phyloP scores from a whole-genome alignment of 1,140 invertebrate genomes.

The Drosophila cardini region DNA sequence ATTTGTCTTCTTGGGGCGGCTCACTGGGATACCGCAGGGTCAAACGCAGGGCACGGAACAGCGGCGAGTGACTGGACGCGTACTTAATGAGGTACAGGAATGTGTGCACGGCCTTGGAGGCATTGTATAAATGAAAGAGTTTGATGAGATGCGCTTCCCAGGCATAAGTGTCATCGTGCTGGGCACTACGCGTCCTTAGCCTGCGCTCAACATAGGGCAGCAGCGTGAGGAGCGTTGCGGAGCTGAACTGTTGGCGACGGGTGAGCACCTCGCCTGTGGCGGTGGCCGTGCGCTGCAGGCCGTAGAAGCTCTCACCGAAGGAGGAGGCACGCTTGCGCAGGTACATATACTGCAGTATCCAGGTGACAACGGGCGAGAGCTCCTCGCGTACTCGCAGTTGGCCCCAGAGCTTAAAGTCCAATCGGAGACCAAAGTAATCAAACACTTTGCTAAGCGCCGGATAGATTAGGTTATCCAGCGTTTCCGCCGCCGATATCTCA shows the following conservation, averaged over 20 bases:
- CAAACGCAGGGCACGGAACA: slow-evolving; percentile 61
- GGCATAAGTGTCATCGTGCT: slow-evolving; percentile 54
- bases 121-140: slow-evolving; percentile 70
- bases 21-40: slow-evolving; percentile 72
- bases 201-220: slow-evolving; percentile 74
- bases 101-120: slow-evolving; percentile 73
- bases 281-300: slow-evolving; percentile 69
- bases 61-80: slow-evolving; percentile 65
- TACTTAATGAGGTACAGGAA: slow-evolving; percentile 77
- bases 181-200: slow-evolving; percentile 53
- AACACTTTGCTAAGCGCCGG: slow-evolving; percentile 81
- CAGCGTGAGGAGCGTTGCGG: slow-evolving; percentile 67
- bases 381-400: slow-evolving; percentile 64
- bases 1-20: slow-evolving; percentile 69
- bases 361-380: slow-evolving; percentile 71
- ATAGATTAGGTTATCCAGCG: slow-evolving; percentile 79
- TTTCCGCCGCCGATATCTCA: slow-evolving; percentile 80
- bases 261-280: slow-evolving; percentile 60
- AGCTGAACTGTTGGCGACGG: slow-evolving; percentile 60
- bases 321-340: slow-evolving; percentile 75
- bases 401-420: slow-evolving; percentile 81
- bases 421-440: slow-evolving; percentile 72
- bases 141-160: slow-evolving; percentile 66
- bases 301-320: slow-evolving; percentile 81
- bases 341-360: slow-evolving; percentile 76